These are phyloP conservation scores for Bubo bubo DNA, from an alignment of 2,113 vertebrate genomes.

Conservation along the genomic window DNA sequence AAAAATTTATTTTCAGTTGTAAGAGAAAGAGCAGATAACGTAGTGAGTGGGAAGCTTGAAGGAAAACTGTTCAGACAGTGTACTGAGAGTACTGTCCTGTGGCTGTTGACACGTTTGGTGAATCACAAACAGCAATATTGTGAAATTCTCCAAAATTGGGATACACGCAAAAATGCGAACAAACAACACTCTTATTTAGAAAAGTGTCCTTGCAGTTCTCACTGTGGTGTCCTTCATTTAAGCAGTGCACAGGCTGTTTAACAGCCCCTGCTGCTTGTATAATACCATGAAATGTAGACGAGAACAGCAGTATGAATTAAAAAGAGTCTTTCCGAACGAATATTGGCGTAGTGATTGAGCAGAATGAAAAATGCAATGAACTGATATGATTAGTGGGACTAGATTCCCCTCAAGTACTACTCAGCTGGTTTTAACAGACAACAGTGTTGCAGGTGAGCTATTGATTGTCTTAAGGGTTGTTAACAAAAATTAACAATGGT, in stretches of 20 bases:
- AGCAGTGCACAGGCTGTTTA: background rate
- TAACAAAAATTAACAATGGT: background rate
- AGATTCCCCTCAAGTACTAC: background rate
- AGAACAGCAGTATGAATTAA: background rate
- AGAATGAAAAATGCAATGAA: background rate
- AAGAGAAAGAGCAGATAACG: background rate
- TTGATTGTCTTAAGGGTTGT: background rate
- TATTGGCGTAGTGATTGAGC: background rate
- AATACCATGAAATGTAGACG: rapidly evolving
- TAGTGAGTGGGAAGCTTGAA: background rate
- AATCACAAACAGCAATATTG: background rate
- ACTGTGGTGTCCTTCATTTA: background rate
- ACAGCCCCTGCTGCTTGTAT: background rate
- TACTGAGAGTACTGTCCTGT: background rate
- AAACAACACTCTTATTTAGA: background rate
- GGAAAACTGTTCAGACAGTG: background rate
- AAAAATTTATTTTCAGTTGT: background rate
- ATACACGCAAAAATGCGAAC: background rate
- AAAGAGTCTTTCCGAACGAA: background rate
- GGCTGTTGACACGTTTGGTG: rapidly evolving
- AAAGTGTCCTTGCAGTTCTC: background rate
- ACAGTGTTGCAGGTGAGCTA: background rate
- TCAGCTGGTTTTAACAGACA: background rate
- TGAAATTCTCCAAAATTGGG: background rate
- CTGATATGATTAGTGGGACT: background rate